Base-by-base conservation (phyloP, 2,888 invertebrate species). In the Pyrrhosoma nymphula region DNA sequence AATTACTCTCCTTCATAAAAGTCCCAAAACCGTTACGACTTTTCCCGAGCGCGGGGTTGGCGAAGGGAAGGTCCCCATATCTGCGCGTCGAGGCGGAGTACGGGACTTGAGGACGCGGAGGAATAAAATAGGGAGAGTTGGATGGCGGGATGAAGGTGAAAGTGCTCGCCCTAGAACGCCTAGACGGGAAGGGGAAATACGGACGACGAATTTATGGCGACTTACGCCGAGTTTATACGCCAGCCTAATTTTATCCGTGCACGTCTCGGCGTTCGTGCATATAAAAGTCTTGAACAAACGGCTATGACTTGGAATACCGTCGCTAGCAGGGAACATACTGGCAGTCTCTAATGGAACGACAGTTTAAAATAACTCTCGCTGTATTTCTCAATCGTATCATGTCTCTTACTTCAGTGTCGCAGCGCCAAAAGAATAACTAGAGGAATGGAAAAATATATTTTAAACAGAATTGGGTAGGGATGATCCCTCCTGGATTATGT, bases 1-100 rank as follows among this genome's bases (percentile, higher is more conserved):
- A 89, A 89, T 89, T 89, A 47, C 89, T 89, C 56, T 89, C 89
- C 56, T 26, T 89, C 89, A 56, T 89, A 89, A 89, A 89, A 89
- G 55, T 55, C 89, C 89, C 89, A 56, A 89, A 89, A 89, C 55
- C 20, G 89, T 89, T 56, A 55, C 55, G 56, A 89, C 89, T 89
- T 89, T 23, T 88, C n/a, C 56, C n/a, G 14, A n/a, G 55, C 39
- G 39, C 47, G 88, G 47, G 47, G 8, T 4, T 4, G 88, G 8
- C 82, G 47, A 8, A 89, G 55, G 89, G n/a, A 56, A 8, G 55
- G 89, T 14, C 6, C 10, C 14, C 26, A 35, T 8, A 88, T 30
- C 20, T 47, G 26, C 26, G 89, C 14, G 26, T 47, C 14, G 89
- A 56, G 55, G 55, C 14, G 10, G 26, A n/a, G 6, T n/a, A 26